Conservation (phyloP, 2,113 vertebrate species). For the Odontesthes bonariensis region DNA sequence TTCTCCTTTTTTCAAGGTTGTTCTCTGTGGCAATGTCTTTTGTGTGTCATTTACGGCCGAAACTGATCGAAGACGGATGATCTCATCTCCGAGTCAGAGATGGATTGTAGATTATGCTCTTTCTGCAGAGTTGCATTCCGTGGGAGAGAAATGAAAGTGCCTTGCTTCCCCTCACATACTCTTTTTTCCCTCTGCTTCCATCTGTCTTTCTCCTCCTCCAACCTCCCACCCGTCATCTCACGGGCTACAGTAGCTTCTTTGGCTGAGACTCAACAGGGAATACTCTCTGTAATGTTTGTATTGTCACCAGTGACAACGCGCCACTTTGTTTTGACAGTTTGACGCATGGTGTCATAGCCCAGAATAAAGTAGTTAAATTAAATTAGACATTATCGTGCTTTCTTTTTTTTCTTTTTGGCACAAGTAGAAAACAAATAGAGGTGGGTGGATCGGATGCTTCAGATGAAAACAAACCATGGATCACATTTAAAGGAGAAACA, state of each 20-base stretch:
- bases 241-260: constrained; percentile 23
- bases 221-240: constrained; percentile 3
- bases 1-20: constrained; percentile 46
- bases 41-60: constrained; percentile 49
- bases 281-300: constrained; percentile 41
- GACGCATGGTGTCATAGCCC: constrained; percentile 24
- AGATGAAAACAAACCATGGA: neutral
- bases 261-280: constrained; percentile 41
- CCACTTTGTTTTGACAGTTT: constrained; percentile 40
- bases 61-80: constrained; percentile 56
- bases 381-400: neutral
- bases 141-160: constrained; percentile 43
- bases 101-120: constrained; percentile 45
- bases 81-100: constrained; percentile 62
- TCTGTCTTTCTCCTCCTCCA: constrained; percentile 25
- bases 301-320: constrained; percentile 30
- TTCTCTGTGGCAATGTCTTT: constrained; percentile 17
- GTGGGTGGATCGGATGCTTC: neutral
- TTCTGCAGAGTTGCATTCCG: constrained; percentile 48
- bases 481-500: neutral
- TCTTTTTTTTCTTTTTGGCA: no score
- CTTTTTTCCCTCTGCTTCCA: constrained; percentile 7
- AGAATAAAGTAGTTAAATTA: constrained; percentile 9
- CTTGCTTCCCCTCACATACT: constrained; percentile 21
- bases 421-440: neutral